Conservation (phyloP, 2,113 vertebrate genomes). For the Chelonoidis abingdonii region DNA sequence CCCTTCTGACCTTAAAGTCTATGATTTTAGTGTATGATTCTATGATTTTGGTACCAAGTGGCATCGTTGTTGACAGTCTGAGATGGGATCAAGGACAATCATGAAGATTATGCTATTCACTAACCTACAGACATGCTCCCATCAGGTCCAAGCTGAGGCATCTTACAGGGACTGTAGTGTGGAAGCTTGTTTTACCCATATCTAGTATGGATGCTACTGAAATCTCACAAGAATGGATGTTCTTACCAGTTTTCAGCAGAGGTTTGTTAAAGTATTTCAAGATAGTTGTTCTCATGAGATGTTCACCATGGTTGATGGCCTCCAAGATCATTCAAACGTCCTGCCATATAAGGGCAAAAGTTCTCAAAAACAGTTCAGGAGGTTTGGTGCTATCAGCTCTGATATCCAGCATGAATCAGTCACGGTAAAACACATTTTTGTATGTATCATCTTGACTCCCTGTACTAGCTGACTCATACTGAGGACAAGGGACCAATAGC, state of each 20-base stretch:
- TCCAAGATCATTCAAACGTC: background rate
- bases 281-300: background rate
- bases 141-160: background rate
- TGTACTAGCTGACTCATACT: background rate
- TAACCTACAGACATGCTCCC: background rate
- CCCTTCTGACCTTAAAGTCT: too few relatives aligned
- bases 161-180: accelerated
- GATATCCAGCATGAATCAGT: background rate
- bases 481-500: background rate
- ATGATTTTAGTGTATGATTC: too few relatives aligned
- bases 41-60: background rate
- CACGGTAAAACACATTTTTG: background rate
- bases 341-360: background rate
- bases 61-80: background rate
- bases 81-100: background rate
- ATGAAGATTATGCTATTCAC: background rate
- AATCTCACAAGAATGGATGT: background rate
- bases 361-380: background rate
- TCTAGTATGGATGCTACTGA: background rate
- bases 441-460: background rate
- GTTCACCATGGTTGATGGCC: background rate
- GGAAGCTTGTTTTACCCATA: background rate
- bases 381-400: background rate
- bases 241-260: background rate
- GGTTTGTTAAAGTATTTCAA: background rate